phyloP scores from a whole-genome alignment of 2,797 vertebrate species.

The Phataginus tetradactyla region DNA sequence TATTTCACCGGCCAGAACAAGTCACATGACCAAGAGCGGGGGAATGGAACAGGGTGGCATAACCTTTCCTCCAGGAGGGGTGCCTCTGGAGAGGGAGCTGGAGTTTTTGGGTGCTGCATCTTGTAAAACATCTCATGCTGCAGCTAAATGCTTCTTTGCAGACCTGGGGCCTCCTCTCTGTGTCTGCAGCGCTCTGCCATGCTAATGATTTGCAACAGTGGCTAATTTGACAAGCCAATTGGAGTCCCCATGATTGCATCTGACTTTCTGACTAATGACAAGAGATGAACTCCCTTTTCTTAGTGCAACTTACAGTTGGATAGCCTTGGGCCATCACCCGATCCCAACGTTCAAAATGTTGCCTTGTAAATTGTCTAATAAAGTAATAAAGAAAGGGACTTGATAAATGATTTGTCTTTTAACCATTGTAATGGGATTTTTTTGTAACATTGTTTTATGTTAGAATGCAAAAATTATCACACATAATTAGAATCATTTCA shows the following conservation, averaged over 20 bases:
- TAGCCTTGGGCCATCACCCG: conserved; percentile 76
- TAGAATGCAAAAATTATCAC: conserved; percentile 87
- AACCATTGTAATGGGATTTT: conserved; percentile 79
- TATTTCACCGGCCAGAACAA: background rate
- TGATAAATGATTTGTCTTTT: conserved; percentile 85
- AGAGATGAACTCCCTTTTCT: conserved; percentile 65
- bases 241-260: conserved; percentile 67
- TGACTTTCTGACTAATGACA: conserved; percentile 75
- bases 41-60: fast-evolving
- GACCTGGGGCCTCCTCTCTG: background rate
- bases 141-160: background rate
- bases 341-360: conserved; percentile 61
- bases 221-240: conserved; percentile 77
- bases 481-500: conserved; percentile 85
- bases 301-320: conserved; percentile 47
- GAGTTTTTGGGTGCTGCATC: background rate
- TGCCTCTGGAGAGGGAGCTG: background rate
- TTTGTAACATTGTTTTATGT: conserved; percentile 84
- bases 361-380: conserved; percentile 81
- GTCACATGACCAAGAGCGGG: background rate
- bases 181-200: background rate
- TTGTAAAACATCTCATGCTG: background rate
- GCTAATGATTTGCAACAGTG: conserved; percentile 45
- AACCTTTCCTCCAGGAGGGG: background rate
- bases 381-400: conserved; percentile 78